Percentiles rank a stretch among this genome's conserved stretches.
phyloP scores from a whole-genome alignment of 2,113 vertebrate species.

The Callaeas wilsoni region DNA sequence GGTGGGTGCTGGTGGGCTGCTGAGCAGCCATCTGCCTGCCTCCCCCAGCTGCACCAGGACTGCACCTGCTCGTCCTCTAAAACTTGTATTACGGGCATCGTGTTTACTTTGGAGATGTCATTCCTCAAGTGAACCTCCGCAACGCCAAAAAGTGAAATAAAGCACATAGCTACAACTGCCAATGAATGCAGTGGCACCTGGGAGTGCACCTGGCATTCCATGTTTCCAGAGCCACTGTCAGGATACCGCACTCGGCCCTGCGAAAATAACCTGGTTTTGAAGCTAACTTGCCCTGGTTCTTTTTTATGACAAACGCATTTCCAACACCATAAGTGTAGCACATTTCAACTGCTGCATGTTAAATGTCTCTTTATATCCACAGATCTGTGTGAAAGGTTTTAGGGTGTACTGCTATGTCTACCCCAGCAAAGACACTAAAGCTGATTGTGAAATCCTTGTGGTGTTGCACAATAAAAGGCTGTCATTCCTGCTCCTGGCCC shows the following conservation, averaged over 20 bases:
- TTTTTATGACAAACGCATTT: accelerated
- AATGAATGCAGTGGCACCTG: not conserved
- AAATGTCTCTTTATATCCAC: not conserved
- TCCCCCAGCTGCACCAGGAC: not conserved
- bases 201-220: not conserved
- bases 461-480: not conserved
- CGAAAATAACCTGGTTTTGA: not conserved
- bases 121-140: not conserved
- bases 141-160: not conserved
- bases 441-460: not conserved
- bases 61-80: accelerated
- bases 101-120: not conserved
- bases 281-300: not conserved
- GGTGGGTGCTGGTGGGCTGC: not conserved
- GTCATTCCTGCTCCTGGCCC: not conserved
- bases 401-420: not conserved
- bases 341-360: not conserved
- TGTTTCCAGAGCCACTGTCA: not conserved
- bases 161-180: not conserved
- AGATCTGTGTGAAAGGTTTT: not conserved
- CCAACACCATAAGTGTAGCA: not conserved
- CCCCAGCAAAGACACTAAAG: not conserved
- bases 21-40: not conserved
- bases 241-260: not conserved
- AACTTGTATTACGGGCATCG: accelerated